A percentile compares a stretch with the other conserved stretches of the same genome.
phyloP scores from a whole-genome alignment of 2,888 invertebrate species.

The Ormia ochracea region DNA sequence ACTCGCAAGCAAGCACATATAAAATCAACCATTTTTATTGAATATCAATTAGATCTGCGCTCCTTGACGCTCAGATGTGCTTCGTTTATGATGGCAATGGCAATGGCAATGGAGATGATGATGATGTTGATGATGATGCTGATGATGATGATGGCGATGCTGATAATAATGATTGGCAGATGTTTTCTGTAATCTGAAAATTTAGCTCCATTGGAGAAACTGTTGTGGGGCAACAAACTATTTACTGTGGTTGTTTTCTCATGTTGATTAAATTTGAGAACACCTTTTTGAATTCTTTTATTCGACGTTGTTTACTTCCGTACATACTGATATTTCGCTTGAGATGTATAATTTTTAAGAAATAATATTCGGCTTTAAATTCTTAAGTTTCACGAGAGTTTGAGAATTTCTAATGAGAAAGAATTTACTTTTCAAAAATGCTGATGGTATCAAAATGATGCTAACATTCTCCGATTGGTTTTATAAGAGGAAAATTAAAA shows the following conservation, averaged over 20 bases:
- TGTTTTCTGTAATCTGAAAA: not conserved
- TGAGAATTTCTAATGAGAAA: too few species aligned
- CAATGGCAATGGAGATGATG: not conserved
- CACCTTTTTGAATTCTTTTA: slow-evolving; percentile 4
- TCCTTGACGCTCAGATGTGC: not conserved
- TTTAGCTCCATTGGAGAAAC: slow-evolving; percentile 4
- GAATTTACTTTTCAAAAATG: too few species aligned
- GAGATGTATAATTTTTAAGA: too few species aligned
- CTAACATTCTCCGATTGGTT: too few species aligned
- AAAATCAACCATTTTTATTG: slow-evolving; percentile 21
- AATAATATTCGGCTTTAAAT: too few species aligned
- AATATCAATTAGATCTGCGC: slow-evolving; percentile 39
- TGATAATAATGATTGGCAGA: slow-evolving; percentile 8
- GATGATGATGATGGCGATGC: not conserved
- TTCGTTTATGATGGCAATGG: not conserved
- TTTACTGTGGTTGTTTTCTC: not conserved
- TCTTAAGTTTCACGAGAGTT: too few species aligned
- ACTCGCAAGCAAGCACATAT: not conserved
- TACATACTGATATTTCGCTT: too few species aligned
- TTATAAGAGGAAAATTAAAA: too few species aligned
- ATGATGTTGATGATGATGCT: not conserved
- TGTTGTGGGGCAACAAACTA: not conserved
- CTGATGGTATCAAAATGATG: too few species aligned
- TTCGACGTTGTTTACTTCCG: too few species aligned
- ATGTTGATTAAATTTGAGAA: slow-evolving; percentile 29